phyloP scores from a whole-genome alignment of 2,797 vertebrate genomes.

The Oreonectes daqikongensis region DNA sequence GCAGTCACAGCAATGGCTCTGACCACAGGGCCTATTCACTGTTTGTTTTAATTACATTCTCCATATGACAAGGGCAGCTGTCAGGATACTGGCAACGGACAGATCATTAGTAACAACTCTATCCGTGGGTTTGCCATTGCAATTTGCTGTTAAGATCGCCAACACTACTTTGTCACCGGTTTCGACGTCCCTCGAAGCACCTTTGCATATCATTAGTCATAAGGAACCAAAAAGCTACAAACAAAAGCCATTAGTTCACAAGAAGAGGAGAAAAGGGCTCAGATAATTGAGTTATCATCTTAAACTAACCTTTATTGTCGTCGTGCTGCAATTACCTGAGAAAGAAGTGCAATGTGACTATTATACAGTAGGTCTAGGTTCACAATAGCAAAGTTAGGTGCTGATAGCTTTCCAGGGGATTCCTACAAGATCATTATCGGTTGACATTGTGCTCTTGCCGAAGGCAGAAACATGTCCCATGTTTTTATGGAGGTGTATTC shows the following conservation, averaged over 20 bases:
- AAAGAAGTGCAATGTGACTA: slow-evolving; percentile 22
- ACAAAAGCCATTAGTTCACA: slow-evolving; percentile 36
- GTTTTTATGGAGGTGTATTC: slow-evolving; percentile 26
- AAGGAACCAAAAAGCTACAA: neutral
- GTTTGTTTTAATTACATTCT: slow-evolving; percentile 50
- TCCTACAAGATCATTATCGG: slow-evolving; percentile 47
- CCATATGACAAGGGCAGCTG: slow-evolving; percentile 48
- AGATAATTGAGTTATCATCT: slow-evolving; percentile 51
- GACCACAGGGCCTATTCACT: slow-evolving; percentile 43
- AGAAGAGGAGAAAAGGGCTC: slow-evolving; percentile 24
- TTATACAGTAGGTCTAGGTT: neutral
- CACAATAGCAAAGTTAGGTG: slow-evolving; percentile 27
- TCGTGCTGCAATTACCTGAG: slow-evolving; percentile 44
- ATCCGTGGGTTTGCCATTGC: neutral
- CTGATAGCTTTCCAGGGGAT: slow-evolving; percentile 39
- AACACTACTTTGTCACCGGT: slow-evolving; percentile 9
- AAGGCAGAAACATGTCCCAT: slow-evolving; percentile 36
- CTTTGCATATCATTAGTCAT: slow-evolving; percentile 6
- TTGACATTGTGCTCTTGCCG: slow-evolving; percentile 51
- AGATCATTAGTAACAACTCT: slow-evolving; percentile 23
- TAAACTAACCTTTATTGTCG: slow-evolving; percentile 50
- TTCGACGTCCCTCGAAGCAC: slow-evolving; percentile 3
- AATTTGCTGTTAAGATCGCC: slow-evolving; percentile 13
- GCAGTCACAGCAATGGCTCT: slow-evolving; percentile 40
- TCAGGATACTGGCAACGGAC: slow-evolving; percentile 32